These are phyloP conservation scores for Craterocephalus amniculus DNA, from an alignment of 2,797 vertebrate species.

Conservation along the genomic window DNA sequence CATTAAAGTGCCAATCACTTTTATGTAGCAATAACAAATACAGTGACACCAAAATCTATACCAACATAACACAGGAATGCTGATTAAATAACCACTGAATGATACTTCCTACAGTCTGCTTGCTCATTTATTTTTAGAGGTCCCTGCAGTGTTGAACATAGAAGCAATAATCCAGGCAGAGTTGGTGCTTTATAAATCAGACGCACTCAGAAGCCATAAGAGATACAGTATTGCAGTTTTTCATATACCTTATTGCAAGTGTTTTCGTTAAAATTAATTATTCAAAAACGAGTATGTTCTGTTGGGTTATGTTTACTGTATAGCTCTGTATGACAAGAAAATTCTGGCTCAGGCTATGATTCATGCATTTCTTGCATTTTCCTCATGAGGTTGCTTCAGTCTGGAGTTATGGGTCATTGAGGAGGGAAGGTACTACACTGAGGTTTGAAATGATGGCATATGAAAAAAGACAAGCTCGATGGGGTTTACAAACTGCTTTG, in stretches of 20 bases:
- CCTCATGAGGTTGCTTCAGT: constrained; percentile 45
- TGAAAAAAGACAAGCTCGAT: constrained; percentile 19
- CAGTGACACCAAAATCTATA: constrained; percentile 52
- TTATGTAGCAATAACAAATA: constrained; percentile 30
- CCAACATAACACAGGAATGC: constrained; percentile 47
- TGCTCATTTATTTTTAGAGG: constrained; percentile 75
- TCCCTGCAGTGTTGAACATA: constrained; percentile 69
- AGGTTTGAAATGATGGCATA: constrained; percentile 34
- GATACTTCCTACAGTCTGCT: constrained; percentile 52
- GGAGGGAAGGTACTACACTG: constrained; percentile 15
- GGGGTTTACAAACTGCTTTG: constrained; percentile 45
- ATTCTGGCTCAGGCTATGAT: constrained; percentile 50
- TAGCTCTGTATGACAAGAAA: constrained; percentile 32
- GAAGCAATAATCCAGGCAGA: constrained; percentile 69
- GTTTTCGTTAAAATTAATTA: constrained; percentile 54
- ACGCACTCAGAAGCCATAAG: constrained; percentile 49
- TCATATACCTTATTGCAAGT: constrained; percentile 27
- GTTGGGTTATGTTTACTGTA: constrained; percentile 27
- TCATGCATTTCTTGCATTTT: constrained; percentile 36
- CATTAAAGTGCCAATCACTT: constrained; percentile 39
- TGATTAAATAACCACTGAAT: constrained; percentile 75
- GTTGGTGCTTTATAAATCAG: constrained; percentile 60
- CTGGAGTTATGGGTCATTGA: constrained; percentile 46
- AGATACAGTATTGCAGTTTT: constrained; percentile 60
- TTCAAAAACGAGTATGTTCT: constrained; percentile 51